Evolutionary conservation across 1,140 invertebrate genomes (phyloP).

Genomic region (Drosophila neocordata): DNA sequence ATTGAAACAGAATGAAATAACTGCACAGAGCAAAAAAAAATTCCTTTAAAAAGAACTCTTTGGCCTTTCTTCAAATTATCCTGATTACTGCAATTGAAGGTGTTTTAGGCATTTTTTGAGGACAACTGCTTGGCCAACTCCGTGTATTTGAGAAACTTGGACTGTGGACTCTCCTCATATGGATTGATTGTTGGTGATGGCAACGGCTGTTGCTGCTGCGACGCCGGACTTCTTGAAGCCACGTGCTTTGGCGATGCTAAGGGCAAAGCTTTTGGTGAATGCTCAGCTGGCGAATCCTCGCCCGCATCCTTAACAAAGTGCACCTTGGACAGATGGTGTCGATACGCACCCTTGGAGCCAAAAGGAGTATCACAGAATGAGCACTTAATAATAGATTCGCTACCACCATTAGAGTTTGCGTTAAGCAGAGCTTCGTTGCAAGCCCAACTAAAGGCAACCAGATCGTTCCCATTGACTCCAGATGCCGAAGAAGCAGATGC

Average conservation of each 20-base stretch:
- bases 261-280: slow-evolving; percentile 70
- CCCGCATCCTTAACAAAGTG: slow-evolving; percentile 97
- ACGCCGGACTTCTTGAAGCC: slow-evolving; percentile 69
- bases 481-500: slow-evolving; percentile 61
- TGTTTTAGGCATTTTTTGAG: slow-evolving; percentile 94
- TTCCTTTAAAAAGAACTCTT: not conserved
- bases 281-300: slow-evolving; percentile 84
- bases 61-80: not conserved
- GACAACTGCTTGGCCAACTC: slow-evolving; percentile 97
- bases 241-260: slow-evolving; percentile 68
- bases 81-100: not conserved
- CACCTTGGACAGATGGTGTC: slow-evolving; percentile 98
- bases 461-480: slow-evolving; percentile 83
- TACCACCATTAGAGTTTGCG: slow-evolving; percentile 70
- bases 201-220: slow-evolving; percentile 40
- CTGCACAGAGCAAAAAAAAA: not conserved
- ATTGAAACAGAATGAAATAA: not conserved
- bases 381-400: slow-evolving; percentile 93
- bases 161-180: slow-evolving; percentile 96
- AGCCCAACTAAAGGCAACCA: slow-evolving; percentile 96
- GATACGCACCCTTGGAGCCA: slow-evolving; percentile 97
- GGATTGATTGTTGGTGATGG: slow-evolving; percentile 84
- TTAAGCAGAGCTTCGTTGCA: slow-evolving; percentile 95
- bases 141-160: slow-evolving; percentile 98
- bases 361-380: slow-evolving; percentile 98